A percentile compares a stretch with the other conserved stretches of the same genome.
phyloP scores from a whole-genome alignment of 2,888 invertebrate genomes.

The Cephus pygmeus region DNA sequence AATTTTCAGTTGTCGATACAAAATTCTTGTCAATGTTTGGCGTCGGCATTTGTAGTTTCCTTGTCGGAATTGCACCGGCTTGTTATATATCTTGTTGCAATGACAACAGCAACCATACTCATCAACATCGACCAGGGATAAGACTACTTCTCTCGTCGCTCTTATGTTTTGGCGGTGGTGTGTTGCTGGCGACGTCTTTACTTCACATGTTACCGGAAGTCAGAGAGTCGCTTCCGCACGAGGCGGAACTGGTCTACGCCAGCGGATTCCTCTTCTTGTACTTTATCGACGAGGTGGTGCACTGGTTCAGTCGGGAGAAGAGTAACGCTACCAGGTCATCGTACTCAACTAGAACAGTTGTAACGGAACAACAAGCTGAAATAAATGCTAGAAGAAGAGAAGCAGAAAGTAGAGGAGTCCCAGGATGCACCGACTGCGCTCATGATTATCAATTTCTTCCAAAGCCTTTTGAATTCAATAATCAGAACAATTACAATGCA shows the following conservation, averaged over 20 bases:
- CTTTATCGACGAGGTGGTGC: conserved; percentile 78
- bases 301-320: conserved; percentile 72
- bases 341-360: neutral
- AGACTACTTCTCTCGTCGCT: conserved; percentile 76
- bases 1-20: conserved; percentile 58
- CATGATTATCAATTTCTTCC: neutral
- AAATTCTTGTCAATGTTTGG: conserved; percentile 76
- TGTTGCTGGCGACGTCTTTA: conserved; percentile 80
- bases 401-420: neutral
- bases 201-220: conserved; percentile 87
- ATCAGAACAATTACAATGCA: neutral
- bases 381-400: neutral
- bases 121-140: conserved; percentile 43
- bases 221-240: conserved; percentile 70
- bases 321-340: neutral
- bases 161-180: conserved; percentile 85
- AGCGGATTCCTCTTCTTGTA: conserved; percentile 79
- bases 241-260: conserved; percentile 76
- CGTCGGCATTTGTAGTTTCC: conserved; percentile 77
- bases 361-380: neutral
- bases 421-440: neutral
- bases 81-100: conserved; percentile 72
- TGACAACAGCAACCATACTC: conserved; percentile 36
- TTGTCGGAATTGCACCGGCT: conserved; percentile 78
- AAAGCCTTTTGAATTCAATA: neutral